Percentiles rank a stretch among this genome's conserved stretches.
These are phyloP conservation scores for Lepidothrix coronata DNA, from an alignment of 2,113 vertebrate genomes.

Conservation along the genomic window DNA sequence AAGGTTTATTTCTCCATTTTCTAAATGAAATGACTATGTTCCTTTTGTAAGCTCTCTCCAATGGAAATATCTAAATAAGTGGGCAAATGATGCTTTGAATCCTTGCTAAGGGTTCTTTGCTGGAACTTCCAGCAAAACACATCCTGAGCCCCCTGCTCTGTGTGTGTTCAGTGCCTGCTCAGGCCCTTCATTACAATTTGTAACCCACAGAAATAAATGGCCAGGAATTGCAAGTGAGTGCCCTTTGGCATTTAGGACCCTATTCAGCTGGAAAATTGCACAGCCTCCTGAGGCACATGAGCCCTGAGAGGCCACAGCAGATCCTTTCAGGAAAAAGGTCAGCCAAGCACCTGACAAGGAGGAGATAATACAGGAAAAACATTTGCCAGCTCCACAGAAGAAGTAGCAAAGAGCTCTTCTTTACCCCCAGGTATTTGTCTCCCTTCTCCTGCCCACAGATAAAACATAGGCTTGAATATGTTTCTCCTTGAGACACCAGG, in stretches of 20 bases:
- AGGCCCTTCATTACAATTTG: neutral
- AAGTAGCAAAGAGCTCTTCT: neutral
- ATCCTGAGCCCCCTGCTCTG: neutral
- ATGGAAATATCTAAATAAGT: neutral
- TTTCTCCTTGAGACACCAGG: neutral
- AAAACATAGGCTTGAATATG: neutral
- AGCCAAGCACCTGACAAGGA: neutral
- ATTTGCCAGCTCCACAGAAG: neutral
- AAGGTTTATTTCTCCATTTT: neutral
- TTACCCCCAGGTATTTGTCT: neutral
- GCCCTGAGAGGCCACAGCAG: slow-evolving; percentile 13
- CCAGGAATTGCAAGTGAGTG: neutral
- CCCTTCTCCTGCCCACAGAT: neutral
- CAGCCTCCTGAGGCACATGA: neutral
- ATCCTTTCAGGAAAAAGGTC: neutral
- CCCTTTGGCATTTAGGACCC: neutral
- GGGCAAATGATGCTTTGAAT: neutral
- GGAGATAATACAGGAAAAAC: neutral
- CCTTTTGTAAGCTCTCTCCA: neutral
- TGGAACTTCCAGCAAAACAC: neutral
- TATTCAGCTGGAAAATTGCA: slow-evolving; percentile 48
- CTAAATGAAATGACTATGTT: neutral
- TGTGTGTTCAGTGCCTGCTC: neutral
- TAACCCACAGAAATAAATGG: neutral
- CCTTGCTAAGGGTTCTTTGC: neutral